These are phyloP conservation scores for Enoplosus armatus DNA, from an alignment of 2,797 vertebrate genomes.

Conservation along the genomic window DNA sequence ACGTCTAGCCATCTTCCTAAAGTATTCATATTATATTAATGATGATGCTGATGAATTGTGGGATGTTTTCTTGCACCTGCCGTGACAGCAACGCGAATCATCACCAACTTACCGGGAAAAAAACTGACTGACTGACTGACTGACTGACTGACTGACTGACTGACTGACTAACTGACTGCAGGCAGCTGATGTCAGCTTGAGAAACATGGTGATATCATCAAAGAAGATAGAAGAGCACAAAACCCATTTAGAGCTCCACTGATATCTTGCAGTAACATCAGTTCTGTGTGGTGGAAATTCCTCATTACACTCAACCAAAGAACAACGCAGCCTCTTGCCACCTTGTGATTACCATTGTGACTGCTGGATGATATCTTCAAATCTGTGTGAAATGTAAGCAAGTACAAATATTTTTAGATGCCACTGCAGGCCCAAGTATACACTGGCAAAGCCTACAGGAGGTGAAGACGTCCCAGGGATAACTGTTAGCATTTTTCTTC, in stretches of 20 bases:
- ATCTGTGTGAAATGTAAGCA: neutral
- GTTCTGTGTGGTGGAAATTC: neutral
- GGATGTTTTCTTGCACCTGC: neutral
- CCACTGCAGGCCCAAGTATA: neutral
- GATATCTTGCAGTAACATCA: neutral
- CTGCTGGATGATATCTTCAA: neutral
- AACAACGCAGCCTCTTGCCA: neutral
- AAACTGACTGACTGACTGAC: too few species aligned
- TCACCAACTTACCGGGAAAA: neutral
- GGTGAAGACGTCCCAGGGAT: neutral
- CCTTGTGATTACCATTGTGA: neutral
- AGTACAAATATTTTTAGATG: constrained; percentile 6
- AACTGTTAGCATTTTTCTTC: constrained; percentile 8
- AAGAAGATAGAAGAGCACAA: neutral
- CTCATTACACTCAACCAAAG: neutral
- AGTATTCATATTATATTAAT: neutral
- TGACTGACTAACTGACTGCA: too few species aligned
- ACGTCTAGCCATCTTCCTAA: neutral
- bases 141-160: too few species aligned
- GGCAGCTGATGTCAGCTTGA: neutral
- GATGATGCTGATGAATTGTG: neutral
- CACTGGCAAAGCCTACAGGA: neutral
- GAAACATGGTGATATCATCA: neutral
- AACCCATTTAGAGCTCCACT: neutral
- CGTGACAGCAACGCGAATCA: neutral